A percentile compares a stretch with the other conserved stretches of the same genome.
Evolutionary conservation across 2,113 vertebrate species (phyloP).

Genomic region (Andinoacara biseriatus): DNA sequence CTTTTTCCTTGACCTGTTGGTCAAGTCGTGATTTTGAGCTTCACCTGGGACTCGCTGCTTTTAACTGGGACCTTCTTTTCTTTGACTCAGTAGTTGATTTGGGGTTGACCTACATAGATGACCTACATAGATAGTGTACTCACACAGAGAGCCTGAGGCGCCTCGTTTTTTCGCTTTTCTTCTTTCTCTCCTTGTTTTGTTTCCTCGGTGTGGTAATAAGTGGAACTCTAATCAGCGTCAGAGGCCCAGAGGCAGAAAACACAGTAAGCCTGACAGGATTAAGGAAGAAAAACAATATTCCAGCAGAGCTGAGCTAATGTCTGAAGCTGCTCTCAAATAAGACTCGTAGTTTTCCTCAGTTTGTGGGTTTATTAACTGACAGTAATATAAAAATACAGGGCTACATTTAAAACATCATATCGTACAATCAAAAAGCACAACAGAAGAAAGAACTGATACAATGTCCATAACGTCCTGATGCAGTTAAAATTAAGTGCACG

Average conservation of each 20-base stretch:
- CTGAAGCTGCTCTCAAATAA: background rate
- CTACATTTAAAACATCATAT: background rate
- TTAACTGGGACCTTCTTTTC: background rate
- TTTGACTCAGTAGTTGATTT: background rate
- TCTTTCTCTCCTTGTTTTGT: background rate
- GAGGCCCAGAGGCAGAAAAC: background rate
- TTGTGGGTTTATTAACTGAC: background rate
- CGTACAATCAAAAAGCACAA: background rate
- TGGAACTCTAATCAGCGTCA: background rate
- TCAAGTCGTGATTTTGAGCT: background rate
- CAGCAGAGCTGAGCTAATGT: background rate
- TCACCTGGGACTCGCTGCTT: background rate
- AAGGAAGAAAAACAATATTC: slow-evolving; percentile 17
- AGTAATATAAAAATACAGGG: background rate
- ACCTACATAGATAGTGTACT: background rate
- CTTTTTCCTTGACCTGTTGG: background rate
- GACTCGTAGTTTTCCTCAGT: background rate
- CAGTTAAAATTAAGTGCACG: background rate
- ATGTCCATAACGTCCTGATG: background rate
- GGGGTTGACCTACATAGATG: background rate
- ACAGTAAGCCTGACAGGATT: background rate
- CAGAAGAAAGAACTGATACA: background rate
- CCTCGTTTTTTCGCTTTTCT: background rate
- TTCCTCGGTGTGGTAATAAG: slow-evolving; percentile 18
- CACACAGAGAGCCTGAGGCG: background rate